These are phyloP conservation scores for Bufo gargarizans DNA, from an alignment of 2,113 vertebrate genomes.

Conservation along the genomic window DNA sequence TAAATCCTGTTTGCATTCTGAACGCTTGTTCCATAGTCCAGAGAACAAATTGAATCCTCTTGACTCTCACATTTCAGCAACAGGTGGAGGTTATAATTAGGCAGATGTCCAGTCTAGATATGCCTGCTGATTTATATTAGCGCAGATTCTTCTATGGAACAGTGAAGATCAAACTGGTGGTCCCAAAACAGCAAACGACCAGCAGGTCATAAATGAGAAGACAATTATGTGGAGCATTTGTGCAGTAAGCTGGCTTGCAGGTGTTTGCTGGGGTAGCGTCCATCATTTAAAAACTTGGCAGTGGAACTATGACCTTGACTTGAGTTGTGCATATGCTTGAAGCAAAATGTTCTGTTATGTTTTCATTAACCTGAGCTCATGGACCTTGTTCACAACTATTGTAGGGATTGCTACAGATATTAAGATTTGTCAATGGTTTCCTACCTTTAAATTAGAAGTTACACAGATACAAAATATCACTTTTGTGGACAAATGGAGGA, in stretches of 20 bases:
- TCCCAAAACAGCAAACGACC: background rate
- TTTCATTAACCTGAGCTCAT: background rate
- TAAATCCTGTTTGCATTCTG: slow-evolving; percentile 47
- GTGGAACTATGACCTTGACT: background rate
- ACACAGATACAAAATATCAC: too few species aligned
- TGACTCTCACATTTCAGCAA: slow-evolving; percentile 45
- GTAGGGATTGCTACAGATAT: background rate
- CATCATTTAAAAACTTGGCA: background rate
- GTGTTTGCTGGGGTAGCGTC: background rate
- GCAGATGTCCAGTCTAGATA: slow-evolving; percentile 38
- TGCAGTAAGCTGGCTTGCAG: background rate
- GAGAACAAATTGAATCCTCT: slow-evolving; percentile 24
- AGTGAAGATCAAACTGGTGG: slow-evolving; percentile 1
- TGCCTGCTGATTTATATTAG: background rate
- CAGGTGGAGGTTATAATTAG: slow-evolving; percentile 53
- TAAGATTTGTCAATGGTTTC: too few species aligned
- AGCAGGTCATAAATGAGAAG: slow-evolving; percentile 15
- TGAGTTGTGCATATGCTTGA: background rate
- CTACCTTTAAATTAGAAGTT: too few species aligned
- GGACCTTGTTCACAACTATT: background rate
- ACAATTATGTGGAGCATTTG: background rate
- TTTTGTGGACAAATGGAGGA: background rate
- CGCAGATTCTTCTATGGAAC: background rate
- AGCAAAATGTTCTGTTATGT: background rate
- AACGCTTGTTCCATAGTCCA: slow-evolving; percentile 36